These are phyloP conservation scores for Periophthalmodon schlosseri DNA, from an alignment of 2,113 vertebrate genomes.

Conservation along the genomic window DNA sequence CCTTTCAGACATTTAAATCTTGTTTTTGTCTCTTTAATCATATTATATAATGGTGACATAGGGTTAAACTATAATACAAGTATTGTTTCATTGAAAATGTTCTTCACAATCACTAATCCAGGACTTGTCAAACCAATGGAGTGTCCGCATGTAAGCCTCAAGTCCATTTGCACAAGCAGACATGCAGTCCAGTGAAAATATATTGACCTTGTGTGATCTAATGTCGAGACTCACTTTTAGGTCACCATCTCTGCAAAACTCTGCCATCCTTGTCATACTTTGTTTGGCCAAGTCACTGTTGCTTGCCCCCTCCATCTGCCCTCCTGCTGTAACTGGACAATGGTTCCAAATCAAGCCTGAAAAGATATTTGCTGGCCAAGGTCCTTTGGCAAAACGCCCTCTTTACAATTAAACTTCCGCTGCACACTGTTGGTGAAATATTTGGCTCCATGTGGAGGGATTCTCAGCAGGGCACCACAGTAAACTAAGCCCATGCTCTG, in stretches of 20 bases:
- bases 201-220: not conserved
- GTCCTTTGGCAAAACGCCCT: conserved; percentile 46
- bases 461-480: conserved; percentile 38
- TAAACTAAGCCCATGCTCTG: conserved; percentile 20
- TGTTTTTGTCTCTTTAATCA: not conserved
- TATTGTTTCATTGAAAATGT: not conserved
- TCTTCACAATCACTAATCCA: not conserved
- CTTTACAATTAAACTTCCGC: conserved; percentile 58
- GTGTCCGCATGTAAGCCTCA: too few relatives aligned
- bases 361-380: conserved; percentile 48
- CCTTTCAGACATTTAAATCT: not conserved
- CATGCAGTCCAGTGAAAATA: not conserved
- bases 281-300: conserved; percentile 44
- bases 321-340: conserved; percentile 60
- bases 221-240: not conserved
- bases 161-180: not conserved
- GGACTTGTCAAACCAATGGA: not conserved
- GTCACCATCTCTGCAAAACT: conserved; percentile 37
- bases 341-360: conserved; percentile 56
- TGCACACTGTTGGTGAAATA: conserved; percentile 53
- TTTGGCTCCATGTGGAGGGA: conserved; percentile 38
- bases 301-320: conserved; percentile 26
- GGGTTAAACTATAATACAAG: not conserved
- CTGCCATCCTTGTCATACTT: conserved; percentile 50
- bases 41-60: not conserved